Conservation (phyloP, 2,797 vertebrate genomes). For the Urophycis tenuis region DNA sequence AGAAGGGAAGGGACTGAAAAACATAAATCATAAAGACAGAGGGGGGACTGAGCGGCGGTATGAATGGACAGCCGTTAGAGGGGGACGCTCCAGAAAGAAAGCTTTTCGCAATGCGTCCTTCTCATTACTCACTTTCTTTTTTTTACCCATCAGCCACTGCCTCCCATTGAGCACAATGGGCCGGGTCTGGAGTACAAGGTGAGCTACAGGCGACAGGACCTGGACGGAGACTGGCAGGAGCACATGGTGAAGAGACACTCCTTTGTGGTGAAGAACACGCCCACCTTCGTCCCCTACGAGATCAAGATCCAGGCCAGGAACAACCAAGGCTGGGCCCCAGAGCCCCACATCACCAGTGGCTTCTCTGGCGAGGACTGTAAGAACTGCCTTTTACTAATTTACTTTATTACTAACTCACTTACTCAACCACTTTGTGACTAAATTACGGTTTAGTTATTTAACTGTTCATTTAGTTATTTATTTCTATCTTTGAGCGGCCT, state of each 20-base stretch:
- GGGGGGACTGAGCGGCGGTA: no score
- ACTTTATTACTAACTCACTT: not conserved
- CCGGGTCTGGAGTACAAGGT: slow-evolving; percentile 91
- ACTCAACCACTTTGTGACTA: no score
- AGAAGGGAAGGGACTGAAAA: no score
- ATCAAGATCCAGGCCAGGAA: slow-evolving; percentile 89
- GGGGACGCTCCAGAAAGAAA: not conserved
- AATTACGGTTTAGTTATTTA: not conserved
- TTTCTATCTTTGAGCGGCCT: not conserved
- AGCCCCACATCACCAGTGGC: slow-evolving; percentile 75
- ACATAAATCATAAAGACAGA: no score
- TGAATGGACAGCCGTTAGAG: not conserved
- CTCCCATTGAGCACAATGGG: slow-evolving; percentile 81
- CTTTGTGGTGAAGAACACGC: slow-evolving; percentile 79
- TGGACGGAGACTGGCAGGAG: slow-evolving; percentile 78
- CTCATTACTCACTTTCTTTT: slow-evolving; percentile 3
- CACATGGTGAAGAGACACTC: slow-evolving; percentile 83
- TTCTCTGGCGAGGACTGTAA: slow-evolving; percentile 95
- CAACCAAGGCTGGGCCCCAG: slow-evolving; percentile 79
- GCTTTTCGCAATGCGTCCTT: slow-evolving; percentile 4
- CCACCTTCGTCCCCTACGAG: slow-evolving; percentile 88
- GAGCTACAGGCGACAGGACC: slow-evolving; percentile 78
- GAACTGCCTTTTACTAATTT: slow-evolving; percentile 43
- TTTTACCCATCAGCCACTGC: slow-evolving; percentile 73
- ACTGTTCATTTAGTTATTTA: not conserved